Conservation (phyloP, 2,797 vertebrate species). For the Podarcis siculus region DNA sequence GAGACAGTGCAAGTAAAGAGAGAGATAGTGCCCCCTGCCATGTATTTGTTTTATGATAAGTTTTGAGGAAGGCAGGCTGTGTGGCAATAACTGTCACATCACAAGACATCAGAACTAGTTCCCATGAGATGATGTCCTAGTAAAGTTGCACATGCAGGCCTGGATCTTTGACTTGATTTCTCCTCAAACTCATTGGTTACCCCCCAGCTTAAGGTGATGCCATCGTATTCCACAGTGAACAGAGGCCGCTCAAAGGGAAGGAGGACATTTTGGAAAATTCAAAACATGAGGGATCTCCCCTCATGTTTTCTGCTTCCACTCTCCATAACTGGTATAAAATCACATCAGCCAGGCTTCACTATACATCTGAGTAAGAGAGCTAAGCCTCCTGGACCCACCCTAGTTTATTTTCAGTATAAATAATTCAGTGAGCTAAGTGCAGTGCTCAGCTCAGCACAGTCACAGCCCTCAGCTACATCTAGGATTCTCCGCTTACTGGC, state of each 20-base stretch:
- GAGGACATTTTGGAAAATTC: neutral
- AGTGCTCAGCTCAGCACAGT: neutral
- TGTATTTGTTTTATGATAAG: neutral
- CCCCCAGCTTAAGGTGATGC: neutral
- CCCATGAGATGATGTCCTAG: neutral
- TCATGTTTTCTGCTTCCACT: neutral
- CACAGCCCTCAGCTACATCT: neutral
- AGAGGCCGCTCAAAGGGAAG: accelerated
- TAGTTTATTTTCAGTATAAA: constrained; percentile 29
- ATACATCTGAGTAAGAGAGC: neutral
- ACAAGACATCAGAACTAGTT: neutral
- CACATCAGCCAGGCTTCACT: neutral
- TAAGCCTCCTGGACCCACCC: accelerated
- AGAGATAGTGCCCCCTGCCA: neutral
- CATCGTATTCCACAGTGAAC: neutral
- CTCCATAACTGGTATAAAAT: constrained; percentile 12
- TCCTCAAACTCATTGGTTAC: neutral
- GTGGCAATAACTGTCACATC: neutral
- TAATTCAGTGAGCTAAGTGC: constrained; percentile 25
- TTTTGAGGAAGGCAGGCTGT: neutral
- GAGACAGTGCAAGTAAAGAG: neutral
- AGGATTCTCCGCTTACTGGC: neutral
- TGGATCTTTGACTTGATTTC: neutral
- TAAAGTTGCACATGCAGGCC: neutral
- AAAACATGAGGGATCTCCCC: accelerated